These are phyloP conservation scores for Drosophila greeni DNA, from an alignment of 2,888 invertebrate genomes.

Conservation along the genomic window DNA sequence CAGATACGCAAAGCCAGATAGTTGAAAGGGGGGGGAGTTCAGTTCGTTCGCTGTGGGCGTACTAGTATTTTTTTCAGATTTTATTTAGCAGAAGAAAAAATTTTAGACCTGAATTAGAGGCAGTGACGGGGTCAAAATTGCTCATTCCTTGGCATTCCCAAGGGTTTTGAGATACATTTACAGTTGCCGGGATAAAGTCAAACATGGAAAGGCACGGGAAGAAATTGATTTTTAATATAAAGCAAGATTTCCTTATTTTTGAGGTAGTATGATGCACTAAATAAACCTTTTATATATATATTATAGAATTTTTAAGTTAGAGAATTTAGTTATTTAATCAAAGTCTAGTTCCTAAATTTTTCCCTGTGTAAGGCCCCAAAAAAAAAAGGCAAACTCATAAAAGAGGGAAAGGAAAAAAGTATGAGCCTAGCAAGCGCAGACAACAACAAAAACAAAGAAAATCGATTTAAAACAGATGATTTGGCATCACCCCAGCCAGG, in stretches of 20 bases:
- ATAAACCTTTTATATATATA: too few species aligned
- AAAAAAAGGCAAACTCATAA: conserved; percentile 20
- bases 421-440: conserved; percentile 8
- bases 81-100: conserved; percentile 15
- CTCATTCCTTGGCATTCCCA: conserved; percentile 6
- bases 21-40: conserved; percentile 10
- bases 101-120: conserved; percentile 15
- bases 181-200: conserved; percentile 3
- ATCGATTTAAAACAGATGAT: conserved; percentile 72
- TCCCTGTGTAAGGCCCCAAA: background rate
- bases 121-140: conserved; percentile 20
- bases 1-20: conserved; percentile 5
- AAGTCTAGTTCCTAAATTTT: background rate
- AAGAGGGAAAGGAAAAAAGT: conserved; percentile 11
- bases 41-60: conserved; percentile 16
- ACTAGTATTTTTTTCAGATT: conserved; percentile 14
- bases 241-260: background rate
- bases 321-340: background rate
- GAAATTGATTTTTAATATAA: background rate
- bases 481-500: conserved; percentile 54
- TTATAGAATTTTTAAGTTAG: too few species aligned
- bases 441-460: conserved; percentile 55
- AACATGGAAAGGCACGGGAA: background rate
- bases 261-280: background rate
- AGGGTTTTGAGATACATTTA: conserved; percentile 5